Conservation (phyloP, 1,140 invertebrate species). For the Antheraea pernyi region DNA sequence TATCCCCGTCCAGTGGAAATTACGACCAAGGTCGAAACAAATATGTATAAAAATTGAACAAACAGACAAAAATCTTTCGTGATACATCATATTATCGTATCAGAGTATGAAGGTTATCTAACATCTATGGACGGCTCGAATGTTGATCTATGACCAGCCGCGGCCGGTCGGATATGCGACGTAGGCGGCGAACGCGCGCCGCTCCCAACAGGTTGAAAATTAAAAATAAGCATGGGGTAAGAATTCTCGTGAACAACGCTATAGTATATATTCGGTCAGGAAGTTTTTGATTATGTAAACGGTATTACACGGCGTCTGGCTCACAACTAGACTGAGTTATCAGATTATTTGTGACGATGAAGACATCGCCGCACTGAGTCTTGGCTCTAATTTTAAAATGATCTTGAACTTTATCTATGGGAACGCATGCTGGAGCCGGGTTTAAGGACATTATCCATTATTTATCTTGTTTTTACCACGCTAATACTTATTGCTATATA, state of each 20-base stretch:
- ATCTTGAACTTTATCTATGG: too few species aligned
- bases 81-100: slow-evolving; percentile 4
- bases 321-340: too few species aligned
- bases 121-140: background rate
- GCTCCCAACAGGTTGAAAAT: background rate
- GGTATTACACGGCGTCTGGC: background rate
- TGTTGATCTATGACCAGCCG: slow-evolving; percentile 1
- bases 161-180: background rate
- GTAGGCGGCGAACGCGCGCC: background rate
- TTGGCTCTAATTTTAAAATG: background rate
- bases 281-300: background rate
- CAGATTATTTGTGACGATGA: too few species aligned
- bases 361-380: too few species aligned
- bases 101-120: background rate
- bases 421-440: too few species aligned
- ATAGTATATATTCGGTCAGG: background rate
- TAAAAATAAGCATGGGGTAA: slow-evolving; percentile 1
- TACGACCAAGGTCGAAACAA: background rate
- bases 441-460: too few species aligned
- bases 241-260: background rate
- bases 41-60: background rate
- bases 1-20: background rate
- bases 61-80: slow-evolving; percentile 4
- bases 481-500: too few species aligned
- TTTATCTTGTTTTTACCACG: too few species aligned